Percentiles rank a stretch among this genome's conserved stretches.
Conservation (phyloP, 64 coral and sea anemone genomes). For the Dendronephthya gigantea region DNA sequence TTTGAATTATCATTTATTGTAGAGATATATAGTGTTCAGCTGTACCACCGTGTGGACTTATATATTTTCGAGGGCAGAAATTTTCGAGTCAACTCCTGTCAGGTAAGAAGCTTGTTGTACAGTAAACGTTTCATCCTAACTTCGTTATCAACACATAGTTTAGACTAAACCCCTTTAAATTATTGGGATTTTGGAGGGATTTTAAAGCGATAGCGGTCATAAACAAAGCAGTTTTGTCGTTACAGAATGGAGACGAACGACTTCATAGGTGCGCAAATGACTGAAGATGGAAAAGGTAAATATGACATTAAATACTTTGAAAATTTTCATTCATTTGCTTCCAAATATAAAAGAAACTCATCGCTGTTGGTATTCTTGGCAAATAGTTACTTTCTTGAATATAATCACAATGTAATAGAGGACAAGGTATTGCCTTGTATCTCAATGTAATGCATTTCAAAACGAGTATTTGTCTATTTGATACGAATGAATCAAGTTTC, state of each 20-base stretch:
- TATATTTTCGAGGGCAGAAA: background rate
- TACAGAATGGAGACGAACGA: background rate
- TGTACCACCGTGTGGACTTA: too few species aligned
- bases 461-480: too few species aligned
- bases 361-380: background rate
- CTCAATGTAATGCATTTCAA: too few species aligned
- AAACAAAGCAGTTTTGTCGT: background rate
- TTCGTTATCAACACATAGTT: background rate
- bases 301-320: background rate
- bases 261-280: background rate
- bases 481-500: background rate
- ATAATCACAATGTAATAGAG: background rate
- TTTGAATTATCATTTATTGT: background rate
- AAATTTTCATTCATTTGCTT: background rate
- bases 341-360: background rate
- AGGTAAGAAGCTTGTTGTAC: background rate
- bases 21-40: background rate
- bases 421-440: background rate
- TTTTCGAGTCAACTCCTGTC: background rate
- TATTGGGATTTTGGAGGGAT: background rate
- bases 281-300: background rate
- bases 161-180: background rate
- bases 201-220: background rate
- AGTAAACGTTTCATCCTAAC: background rate
- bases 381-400: background rate